Conservation (phyloP, 1,140 invertebrate species). For the Brachystomella parvula region DNA sequence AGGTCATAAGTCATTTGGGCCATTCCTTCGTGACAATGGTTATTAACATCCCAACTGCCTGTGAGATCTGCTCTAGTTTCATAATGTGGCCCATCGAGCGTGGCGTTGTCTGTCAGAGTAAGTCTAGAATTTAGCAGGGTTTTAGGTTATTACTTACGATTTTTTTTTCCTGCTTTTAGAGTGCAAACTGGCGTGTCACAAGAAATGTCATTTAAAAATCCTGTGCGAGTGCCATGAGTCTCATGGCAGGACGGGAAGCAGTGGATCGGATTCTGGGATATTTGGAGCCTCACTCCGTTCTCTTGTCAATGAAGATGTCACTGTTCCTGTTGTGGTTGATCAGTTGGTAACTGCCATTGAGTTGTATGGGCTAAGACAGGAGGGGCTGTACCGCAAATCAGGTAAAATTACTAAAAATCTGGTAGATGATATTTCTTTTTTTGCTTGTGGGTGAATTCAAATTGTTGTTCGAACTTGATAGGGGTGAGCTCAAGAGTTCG, state of each 20-base stretch:
- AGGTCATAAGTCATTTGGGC: slow-evolving; percentile 65
- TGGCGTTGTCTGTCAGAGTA: slow-evolving; percentile 71
- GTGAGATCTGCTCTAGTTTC: slow-evolving; percentile 87
- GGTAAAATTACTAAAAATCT: slow-evolving; percentile 50
- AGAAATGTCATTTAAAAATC: slow-evolving; percentile 76
- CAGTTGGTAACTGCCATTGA: slow-evolving; percentile 82
- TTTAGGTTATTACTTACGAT: slow-evolving; percentile 14
- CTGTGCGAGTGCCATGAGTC: slow-evolving; percentile 46
- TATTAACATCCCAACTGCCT: slow-evolving; percentile 92
- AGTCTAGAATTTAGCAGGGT: slow-evolving; percentile 39
- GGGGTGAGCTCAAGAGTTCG: slow-evolving; percentile 59
- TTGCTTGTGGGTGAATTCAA: not conserved
- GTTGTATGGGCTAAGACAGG: slow-evolving; percentile 80
- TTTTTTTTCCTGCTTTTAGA: slow-evolving; percentile 54
- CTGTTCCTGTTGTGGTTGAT: slow-evolving; percentile 78
- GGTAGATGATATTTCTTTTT: slow-evolving; percentile 10
- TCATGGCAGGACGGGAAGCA: slow-evolving; percentile 39
- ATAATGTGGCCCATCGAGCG: slow-evolving; percentile 92
- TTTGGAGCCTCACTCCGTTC: slow-evolving; percentile 51
- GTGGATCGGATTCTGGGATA: slow-evolving; percentile 45
- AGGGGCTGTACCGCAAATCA: slow-evolving; percentile 88
- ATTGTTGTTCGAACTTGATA: slow-evolving; percentile 24
- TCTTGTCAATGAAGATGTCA: slow-evolving; percentile 52
- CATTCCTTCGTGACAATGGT: slow-evolving; percentile 58
- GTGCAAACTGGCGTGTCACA: slow-evolving; percentile 89